Conservation (phyloP, 2,797 vertebrate genomes). For the Geotrypetes seraphini region DNA sequence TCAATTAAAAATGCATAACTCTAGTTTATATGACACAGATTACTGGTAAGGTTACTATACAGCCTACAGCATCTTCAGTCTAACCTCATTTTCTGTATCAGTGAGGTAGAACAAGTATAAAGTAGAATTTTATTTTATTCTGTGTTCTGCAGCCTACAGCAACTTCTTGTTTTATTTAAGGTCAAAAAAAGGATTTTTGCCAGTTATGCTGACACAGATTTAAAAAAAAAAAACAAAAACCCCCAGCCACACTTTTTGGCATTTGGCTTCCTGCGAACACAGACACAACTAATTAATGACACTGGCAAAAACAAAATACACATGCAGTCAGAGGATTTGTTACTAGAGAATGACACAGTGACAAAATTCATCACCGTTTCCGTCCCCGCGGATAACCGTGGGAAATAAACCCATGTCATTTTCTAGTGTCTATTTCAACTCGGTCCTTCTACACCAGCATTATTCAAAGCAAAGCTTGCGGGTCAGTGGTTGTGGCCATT, state of each 20-base stretch:
- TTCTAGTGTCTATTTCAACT: no score
- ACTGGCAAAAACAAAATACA: no score
- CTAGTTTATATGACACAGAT: not conserved
- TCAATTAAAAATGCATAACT: slow-evolving; percentile 21
- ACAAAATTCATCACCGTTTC: no score
- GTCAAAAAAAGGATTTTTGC: slow-evolving; percentile 2
- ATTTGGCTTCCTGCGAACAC: no score
- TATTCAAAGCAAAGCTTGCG: no score
- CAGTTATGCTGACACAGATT: not conserved
- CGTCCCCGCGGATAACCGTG: no score
- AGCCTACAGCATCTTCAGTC: slow-evolving; percentile 34
- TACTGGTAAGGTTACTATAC: slow-evolving; percentile 2
- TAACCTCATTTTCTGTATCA: slow-evolving; percentile 68
- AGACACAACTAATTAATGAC: no score
- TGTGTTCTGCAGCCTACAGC: slow-evolving; percentile 31
- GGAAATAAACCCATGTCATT: no score
- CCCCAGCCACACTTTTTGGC: not conserved
- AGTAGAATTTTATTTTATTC: slow-evolving; percentile 58
- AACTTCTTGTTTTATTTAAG: slow-evolving; percentile 7
- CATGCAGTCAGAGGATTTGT: no score
- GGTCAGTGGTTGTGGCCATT: no score
- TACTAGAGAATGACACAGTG: no score
- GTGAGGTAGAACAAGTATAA: slow-evolving; percentile 52
- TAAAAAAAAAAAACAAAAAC: not conserved
- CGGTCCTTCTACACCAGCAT: no score